These are phyloP conservation scores for Paratrypauchen microcephalus DNA, from an alignment of 2,797 vertebrate species.

Conservation along the genomic window DNA sequence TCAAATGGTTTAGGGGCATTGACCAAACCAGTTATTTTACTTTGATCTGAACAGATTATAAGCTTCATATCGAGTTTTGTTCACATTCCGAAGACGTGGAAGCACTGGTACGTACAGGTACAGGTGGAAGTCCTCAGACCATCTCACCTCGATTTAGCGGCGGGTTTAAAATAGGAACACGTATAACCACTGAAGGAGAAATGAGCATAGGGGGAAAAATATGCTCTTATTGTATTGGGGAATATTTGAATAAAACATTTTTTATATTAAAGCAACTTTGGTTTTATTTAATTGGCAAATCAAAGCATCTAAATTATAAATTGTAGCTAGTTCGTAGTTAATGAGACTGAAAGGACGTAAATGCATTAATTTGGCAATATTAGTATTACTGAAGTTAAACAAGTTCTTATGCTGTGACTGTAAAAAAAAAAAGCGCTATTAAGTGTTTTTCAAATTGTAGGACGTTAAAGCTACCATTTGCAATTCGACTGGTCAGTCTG, in stretches of 20 bases:
- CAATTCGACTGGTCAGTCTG: too few relatives aligned
- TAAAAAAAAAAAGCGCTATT: too few relatives aligned
- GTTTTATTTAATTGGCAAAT: background rate
- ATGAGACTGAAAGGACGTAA: too few relatives aligned
- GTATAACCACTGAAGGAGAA: conserved; percentile 57
- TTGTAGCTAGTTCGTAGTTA: too few relatives aligned
- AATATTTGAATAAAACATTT: conserved; percentile 79
- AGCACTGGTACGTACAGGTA: conserved; percentile 1
- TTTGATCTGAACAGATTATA: conserved; percentile 8
- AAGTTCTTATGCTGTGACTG: too few relatives aligned
- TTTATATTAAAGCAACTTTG: conserved; percentile 44
- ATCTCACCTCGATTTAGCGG: conserved; percentile 13
- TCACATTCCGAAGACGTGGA: conserved; percentile 50
- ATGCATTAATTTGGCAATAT: too few relatives aligned
- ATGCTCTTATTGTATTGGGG: conserved; percentile 76
- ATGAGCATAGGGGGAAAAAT: conserved; percentile 28
- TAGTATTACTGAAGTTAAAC: too few relatives aligned
- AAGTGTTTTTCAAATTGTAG: too few relatives aligned
- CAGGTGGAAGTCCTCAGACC: conserved; percentile 19
- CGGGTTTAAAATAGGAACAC: conserved; percentile 32
- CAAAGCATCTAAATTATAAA: background rate
- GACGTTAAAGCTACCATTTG: too few relatives aligned
- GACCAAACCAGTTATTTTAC: background rate
- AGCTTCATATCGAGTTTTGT: conserved; percentile 6
- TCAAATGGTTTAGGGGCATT: background rate